These are phyloP conservation scores for Theonella swinhoei DNA, from an alignment of 37 sponge, comb jelly and placozoan species.

Conservation along the genomic window DNA sequence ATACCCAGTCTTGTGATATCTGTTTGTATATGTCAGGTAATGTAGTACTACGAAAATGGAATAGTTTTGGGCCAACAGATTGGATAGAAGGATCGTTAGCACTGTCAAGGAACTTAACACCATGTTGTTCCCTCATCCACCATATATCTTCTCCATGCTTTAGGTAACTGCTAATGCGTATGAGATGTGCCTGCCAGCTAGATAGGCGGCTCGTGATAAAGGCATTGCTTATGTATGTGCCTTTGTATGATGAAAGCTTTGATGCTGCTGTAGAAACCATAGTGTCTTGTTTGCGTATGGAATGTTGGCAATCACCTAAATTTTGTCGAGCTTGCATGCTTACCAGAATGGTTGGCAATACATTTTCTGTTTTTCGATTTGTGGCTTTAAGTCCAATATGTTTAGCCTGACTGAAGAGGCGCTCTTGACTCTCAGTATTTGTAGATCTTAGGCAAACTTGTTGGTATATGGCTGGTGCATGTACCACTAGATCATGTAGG, in stretches of 20 bases:
- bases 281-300: background rate
- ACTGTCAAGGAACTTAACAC: constrained; percentile 5
- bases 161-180: too few species aligned
- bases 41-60: constrained; percentile 2
- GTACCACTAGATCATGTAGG: constrained; percentile 2
- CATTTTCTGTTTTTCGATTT: constrained; percentile 33
- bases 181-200: too few species aligned
- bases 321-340: constrained; percentile 3
- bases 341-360: constrained; percentile 1
- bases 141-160: constrained; percentile 26
- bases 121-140: constrained; percentile 2
- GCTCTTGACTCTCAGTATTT: constrained; percentile 37
- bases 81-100: background rate
- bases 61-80: constrained; percentile 10
- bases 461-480: constrained; percentile 5
- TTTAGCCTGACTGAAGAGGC: too few species aligned
- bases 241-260: background rate
- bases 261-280: constrained; percentile 4
- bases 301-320: background rate
- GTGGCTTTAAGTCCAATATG: too few species aligned
- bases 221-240: constrained; percentile 6
- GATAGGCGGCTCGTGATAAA: background rate
- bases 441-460: constrained; percentile 3
- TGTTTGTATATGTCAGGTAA: background rate
- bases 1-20: background rate